These are phyloP conservation scores for Orius insidiosus DNA, from an alignment of 1,140 invertebrate genomes.

Conservation along the genomic window DNA sequence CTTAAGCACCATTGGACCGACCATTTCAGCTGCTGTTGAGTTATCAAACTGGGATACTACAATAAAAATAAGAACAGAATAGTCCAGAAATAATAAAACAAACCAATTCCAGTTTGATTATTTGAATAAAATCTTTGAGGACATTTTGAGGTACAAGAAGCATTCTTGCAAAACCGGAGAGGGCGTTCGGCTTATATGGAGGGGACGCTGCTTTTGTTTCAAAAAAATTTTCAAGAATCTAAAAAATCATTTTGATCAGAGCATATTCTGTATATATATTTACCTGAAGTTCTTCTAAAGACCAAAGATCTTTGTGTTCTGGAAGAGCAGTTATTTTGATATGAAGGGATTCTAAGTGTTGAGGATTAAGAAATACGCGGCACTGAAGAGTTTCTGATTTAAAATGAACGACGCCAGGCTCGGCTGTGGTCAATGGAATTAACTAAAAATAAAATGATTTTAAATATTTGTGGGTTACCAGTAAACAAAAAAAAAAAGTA, in stretches of 20 bases:
- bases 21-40: slow-evolving; percentile 59
- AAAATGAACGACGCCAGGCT: slow-evolving; percentile 76
- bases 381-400: slow-evolving; percentile 73
- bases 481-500: no score
- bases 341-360: slow-evolving; percentile 76
- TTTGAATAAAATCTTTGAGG: slow-evolving; percentile 79
- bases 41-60: slow-evolving; percentile 38
- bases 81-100: slow-evolving; percentile 17
- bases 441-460: no score
- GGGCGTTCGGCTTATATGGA: slow-evolving; percentile 75
- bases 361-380: slow-evolving; percentile 64
- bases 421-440: slow-evolving; percentile 25
- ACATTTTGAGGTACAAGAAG: slow-evolving; percentile 56
- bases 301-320: slow-evolving; percentile 75
- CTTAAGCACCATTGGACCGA: slow-evolving; percentile 76
- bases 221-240: slow-evolving; percentile 83
- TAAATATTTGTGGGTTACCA: no score
- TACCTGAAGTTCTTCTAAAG: slow-evolving; percentile 65
- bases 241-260: no score
- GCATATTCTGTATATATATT: no score
- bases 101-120: slow-evolving; percentile 65
- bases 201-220: slow-evolving; percentile 67
- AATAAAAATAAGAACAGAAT: slow-evolving; percentile 2
- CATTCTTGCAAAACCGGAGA: slow-evolving; percentile 66
- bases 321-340: slow-evolving; percentile 69